Evolutionary conservation across 2,888 invertebrate genomes (phyloP).

Genomic region (Uloborus plumipes): DNA sequence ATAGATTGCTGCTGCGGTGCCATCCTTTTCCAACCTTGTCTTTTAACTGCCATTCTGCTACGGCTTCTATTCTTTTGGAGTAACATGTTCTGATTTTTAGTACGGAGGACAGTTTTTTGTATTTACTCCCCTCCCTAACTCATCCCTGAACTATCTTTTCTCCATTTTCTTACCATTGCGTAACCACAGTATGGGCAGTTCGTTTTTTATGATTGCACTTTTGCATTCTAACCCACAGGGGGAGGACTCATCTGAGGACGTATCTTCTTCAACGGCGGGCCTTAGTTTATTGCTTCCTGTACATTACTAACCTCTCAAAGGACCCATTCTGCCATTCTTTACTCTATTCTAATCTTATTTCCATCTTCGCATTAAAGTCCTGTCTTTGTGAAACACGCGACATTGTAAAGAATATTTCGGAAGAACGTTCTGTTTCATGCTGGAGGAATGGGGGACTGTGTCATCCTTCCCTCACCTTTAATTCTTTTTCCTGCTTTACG

Average conservation of each 20-base stretch:
- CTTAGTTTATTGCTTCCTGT: constrained; percentile 61
- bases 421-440: constrained; percentile 12
- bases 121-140: constrained; percentile 26
- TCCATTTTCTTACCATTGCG: constrained; percentile 33
- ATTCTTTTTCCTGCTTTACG: constrained; percentile 43
- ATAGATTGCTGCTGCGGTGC: neutral
- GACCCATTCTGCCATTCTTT: constrained; percentile 26
- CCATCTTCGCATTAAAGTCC: constrained; percentile 50
- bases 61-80: constrained; percentile 23
- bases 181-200: constrained; percentile 47
- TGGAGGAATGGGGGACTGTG: constrained; percentile 12
- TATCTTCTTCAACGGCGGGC: constrained; percentile 54
- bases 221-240: constrained; percentile 12
- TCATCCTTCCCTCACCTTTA: constrained; percentile 52
- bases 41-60: constrained; percentile 29
- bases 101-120: neutral
- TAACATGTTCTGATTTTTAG: constrained; percentile 24
- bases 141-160: constrained; percentile 34
- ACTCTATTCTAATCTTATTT: constrained; percentile 53
- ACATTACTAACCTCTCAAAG: constrained; percentile 48
- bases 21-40: constrained; percentile 23
- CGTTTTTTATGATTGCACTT: constrained; percentile 24
- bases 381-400: constrained; percentile 63
- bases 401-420: constrained; percentile 40
- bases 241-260: constrained; percentile 28